A percentile compares a stretch with the other conserved stretches of the same genome.
These are phyloP conservation scores for Pseudomugil tenellus DNA, from an alignment of 2,797 vertebrate species.

Conservation along the genomic window DNA sequence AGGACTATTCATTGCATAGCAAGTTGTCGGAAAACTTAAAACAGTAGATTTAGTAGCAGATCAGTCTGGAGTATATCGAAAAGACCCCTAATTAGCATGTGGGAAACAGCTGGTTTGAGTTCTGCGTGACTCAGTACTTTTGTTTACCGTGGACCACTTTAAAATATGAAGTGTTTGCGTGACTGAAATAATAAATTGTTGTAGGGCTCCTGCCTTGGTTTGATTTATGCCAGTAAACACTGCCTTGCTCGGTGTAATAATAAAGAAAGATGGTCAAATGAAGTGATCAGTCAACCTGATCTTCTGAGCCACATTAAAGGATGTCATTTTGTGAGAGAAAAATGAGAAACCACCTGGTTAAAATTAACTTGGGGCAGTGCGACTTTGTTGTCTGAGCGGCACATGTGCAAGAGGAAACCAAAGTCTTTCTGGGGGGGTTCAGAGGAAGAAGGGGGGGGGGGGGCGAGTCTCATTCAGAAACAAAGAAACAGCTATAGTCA, in stretches of 20 bases:
- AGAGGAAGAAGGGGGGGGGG: no score
- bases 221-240: constrained; percentile 44
- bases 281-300: constrained; percentile 35
- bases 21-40: neutral
- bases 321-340: constrained; percentile 23
- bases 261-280: constrained; percentile 30
- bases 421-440: constrained; percentile 12
- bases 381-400: constrained; percentile 48
- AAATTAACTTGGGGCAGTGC: constrained; percentile 53
- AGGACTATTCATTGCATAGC: neutral
- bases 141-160: constrained; percentile 30
- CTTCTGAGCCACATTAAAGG: constrained; percentile 27
- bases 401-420: constrained; percentile 53
- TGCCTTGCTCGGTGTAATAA: constrained; percentile 30
- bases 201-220: constrained; percentile 3
- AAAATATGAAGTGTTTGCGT: constrained; percentile 13
- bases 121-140: constrained; percentile 10
- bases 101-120: neutral
- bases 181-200: constrained; percentile 22
- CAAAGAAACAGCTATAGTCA: constrained; percentile 50
- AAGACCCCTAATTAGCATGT: neutral
- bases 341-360: constrained; percentile 57
- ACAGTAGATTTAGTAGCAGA: neutral
- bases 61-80: neutral
- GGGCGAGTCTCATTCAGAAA: constrained; percentile 46